Conservation (phyloP, 2,888 invertebrate species). For the Bhutanitis thaidina region DNA sequence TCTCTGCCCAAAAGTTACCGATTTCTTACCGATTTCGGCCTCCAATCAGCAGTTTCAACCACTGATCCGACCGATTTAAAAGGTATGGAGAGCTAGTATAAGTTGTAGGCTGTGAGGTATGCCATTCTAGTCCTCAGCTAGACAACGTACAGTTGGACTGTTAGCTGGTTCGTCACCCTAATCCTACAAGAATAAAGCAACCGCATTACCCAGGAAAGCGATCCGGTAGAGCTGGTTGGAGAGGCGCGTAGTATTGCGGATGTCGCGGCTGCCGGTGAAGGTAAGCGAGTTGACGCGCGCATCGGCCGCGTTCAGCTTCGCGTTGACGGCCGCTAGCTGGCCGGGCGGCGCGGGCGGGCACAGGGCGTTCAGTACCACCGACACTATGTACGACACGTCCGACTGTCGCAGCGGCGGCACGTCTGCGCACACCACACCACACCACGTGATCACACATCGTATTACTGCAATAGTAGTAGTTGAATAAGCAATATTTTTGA, state of each 20-base stretch:
- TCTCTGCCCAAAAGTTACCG: no score
- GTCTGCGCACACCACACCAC: constrained; percentile 75
- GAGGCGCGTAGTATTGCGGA: constrained; percentile 87
- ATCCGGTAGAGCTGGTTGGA: constrained; percentile 91
- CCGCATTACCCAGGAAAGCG: constrained; percentile 84
- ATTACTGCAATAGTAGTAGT: no score
- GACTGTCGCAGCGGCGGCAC: constrained; percentile 92
- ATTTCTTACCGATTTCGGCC: no score
- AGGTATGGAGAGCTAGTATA: no score
- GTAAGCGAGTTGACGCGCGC: constrained; percentile 90
- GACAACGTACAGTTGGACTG: no score
- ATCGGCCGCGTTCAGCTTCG: constrained; percentile 84
- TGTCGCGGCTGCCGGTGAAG: constrained; percentile 89
- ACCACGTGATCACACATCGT: no score
- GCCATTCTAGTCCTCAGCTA: no score
- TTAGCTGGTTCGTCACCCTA: no score
- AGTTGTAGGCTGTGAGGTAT: no score
- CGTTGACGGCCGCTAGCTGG: constrained; percentile 85
- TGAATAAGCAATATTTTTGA: no score
- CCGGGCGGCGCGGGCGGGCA: constrained; percentile 82
- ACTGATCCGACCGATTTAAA: no score
- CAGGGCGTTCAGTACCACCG: constrained; percentile 93
- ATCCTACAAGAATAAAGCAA: not conserved
- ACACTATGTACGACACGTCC: constrained; percentile 94
- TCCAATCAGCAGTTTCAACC: no score